Evolutionary conservation across 2,888 invertebrate species (phyloP).

Genomic region (Rotaria sp.): DNA sequence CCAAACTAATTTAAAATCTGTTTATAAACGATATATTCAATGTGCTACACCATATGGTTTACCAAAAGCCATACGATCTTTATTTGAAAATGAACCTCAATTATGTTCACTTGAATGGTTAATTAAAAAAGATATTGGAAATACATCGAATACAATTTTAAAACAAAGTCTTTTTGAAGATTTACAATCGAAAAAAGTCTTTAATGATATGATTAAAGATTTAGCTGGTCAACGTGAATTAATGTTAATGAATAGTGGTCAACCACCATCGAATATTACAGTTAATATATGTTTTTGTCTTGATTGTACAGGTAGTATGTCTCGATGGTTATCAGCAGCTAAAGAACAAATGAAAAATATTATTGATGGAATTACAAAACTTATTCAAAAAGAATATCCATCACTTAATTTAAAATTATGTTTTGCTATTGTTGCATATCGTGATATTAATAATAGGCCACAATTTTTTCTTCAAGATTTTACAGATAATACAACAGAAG

Average conservation of each 20-base stretch:
- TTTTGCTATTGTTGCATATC: slow-evolving; percentile 5
- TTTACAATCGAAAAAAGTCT: not conserved
- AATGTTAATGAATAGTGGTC: not conserved
- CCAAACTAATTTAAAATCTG: not conserved
- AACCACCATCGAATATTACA: not conserved
- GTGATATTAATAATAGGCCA: not conserved
- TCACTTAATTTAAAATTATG: not conserved
- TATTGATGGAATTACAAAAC: not conserved
- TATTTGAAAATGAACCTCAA: not conserved
- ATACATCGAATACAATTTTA: too few relatives aligned
- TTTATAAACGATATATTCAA: not conserved
- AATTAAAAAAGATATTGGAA: too few relatives aligned
- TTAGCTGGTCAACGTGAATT: not conserved
- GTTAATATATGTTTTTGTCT: not conserved
- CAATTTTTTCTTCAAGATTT: not conserved
- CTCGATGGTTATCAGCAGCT: not conserved
- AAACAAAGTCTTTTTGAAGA: not conserved
- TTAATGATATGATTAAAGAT: not conserved
- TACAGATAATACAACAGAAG: not conserved
- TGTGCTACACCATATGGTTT: not conserved
- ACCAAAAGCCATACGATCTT: not conserved
- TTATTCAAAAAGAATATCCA: not conserved
- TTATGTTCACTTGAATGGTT: not conserved
- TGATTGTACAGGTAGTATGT: slow-evolving; percentile 12
- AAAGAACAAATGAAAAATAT: not conserved